A percentile compares a stretch with the other conserved stretches of the same genome.
Evolutionary conservation across 2,888 invertebrate genomes (phyloP).

Genomic region (Sipha maydis): DNA sequence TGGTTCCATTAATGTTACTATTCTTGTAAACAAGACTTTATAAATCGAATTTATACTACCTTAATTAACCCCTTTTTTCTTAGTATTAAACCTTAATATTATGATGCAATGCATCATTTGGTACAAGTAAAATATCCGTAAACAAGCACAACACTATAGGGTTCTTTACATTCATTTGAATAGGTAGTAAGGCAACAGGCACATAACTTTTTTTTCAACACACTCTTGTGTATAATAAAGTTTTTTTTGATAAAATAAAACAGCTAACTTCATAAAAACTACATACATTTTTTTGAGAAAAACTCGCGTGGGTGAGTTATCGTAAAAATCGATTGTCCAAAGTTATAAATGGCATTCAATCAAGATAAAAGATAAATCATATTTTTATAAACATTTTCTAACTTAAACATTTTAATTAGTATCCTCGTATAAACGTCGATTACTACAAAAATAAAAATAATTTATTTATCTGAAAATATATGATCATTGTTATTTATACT

Average conservation of each 20-base stretch:
- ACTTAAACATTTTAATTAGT: too few relatives aligned
- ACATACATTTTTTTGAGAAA: not conserved
- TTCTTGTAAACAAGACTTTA: conserved; percentile 13
- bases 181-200: not conserved
- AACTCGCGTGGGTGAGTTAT: not conserved
- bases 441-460: too few relatives aligned
- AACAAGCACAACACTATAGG: not conserved
- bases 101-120: not conserved
- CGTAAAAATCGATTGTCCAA: not conserved
- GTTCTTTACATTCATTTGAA: not conserved
- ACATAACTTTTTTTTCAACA: not conserved
- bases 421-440: too few relatives aligned
- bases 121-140: not conserved
- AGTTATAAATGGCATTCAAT: not conserved
- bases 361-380: too few relatives aligned
- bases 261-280: not conserved
- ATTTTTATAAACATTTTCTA: too few relatives aligned
- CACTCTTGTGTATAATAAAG: too few relatives aligned
- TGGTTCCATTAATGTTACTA: not conserved
- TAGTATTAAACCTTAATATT: not conserved
- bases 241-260: not conserved
- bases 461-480: too few relatives aligned
- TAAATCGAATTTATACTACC: not conserved
- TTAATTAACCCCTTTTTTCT: not conserved
- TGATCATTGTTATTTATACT: too few relatives aligned